Conservation (phyloP, 2,113 vertebrate genomes). For the Myodes glareolus region DNA sequence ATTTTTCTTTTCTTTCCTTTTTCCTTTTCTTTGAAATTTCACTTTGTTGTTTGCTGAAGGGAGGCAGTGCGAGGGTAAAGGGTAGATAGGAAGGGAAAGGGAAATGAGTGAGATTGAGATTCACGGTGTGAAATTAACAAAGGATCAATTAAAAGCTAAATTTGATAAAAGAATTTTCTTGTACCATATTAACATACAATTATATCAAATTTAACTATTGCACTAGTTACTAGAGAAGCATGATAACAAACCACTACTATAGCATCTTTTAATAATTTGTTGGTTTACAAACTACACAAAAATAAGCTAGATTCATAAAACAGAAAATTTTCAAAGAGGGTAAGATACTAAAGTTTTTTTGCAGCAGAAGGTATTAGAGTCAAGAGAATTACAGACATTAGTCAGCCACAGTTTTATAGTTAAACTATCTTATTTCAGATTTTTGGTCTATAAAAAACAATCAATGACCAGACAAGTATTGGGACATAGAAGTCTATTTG, state of each 20-base stretch:
- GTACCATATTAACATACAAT: neutral
- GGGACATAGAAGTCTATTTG: neutral
- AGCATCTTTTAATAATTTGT: neutral
- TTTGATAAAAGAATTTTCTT: neutral
- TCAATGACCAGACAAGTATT: neutral
- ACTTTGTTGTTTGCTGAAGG: neutral
- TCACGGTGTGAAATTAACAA: neutral
- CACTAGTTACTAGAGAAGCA: neutral
- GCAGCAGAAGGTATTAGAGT: neutral
- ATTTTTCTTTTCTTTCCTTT: neutral
- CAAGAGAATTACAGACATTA: neutral
- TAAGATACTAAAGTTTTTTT: neutral
- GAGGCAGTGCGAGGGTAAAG: neutral
- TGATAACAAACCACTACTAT: neutral
- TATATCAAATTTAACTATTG: neutral
- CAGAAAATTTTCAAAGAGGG: neutral
- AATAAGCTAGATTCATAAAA: neutral
- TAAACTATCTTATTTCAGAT: neutral
- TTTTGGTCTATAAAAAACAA: neutral
- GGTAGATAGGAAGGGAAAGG: neutral
- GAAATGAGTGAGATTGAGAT: neutral
- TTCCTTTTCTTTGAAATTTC: neutral
- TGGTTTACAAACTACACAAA: neutral
- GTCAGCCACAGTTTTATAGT: neutral
- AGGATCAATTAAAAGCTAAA: neutral